phyloP scores from a whole-genome alignment of 1,140 invertebrate genomes.

The Drosophila biarmipes region DNA sequence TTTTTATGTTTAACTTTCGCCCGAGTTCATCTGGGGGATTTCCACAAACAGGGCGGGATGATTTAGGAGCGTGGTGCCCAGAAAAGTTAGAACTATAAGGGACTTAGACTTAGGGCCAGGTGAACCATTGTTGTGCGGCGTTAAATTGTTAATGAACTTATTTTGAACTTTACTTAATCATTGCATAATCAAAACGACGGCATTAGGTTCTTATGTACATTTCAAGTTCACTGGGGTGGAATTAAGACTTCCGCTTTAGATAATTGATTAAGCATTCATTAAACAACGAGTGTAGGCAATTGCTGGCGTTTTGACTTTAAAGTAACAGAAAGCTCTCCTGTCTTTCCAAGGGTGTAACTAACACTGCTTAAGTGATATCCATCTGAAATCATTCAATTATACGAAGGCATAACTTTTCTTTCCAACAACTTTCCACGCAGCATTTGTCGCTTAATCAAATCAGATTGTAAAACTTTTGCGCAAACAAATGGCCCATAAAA shows the following conservation, averaged over 20 bases:
- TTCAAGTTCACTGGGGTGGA: not conserved
- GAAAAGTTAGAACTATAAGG: constrained; percentile 30
- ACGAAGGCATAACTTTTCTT: constrained; percentile 11
- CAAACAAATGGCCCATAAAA: constrained; percentile 50
- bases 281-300: not conserved
- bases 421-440: constrained; percentile 17
- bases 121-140: constrained; percentile 20
- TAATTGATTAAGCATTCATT: not conserved
- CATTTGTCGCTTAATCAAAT: constrained; percentile 46
- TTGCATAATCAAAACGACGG: constrained; percentile 1
- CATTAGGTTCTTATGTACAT: not conserved
- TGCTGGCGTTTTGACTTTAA: not conserved
- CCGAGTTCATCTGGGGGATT: constrained; percentile 28
- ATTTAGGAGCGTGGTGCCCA: constrained; percentile 3
- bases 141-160: constrained; percentile 40
- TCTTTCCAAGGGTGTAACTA: not conserved
- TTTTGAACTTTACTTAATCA: constrained; percentile 25
- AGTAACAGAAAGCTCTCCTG: not conserved
- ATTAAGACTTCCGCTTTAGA: not conserved
- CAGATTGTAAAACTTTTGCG: constrained; percentile 53
- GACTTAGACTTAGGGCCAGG: not conserved
- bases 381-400: constrained; percentile 4
- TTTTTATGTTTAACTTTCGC: constrained; percentile 21
- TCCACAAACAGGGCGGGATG: constrained; percentile 11
- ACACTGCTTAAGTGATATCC: not conserved